Evolutionary conservation across 2,888 invertebrate species (phyloP).

Genomic region (Meloe dianella): DNA sequence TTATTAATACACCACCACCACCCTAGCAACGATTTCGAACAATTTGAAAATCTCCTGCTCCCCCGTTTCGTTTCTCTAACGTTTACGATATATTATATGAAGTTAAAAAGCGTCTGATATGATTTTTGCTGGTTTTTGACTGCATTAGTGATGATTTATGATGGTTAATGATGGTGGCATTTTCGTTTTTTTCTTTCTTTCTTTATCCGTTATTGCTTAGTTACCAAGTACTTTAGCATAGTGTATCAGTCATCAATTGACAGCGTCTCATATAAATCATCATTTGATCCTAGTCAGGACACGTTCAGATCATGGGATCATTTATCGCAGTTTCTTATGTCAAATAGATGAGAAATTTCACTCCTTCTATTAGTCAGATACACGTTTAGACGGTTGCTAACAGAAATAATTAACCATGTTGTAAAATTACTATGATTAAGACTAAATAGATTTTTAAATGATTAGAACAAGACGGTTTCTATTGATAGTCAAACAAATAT

Average conservation of each 20-base stretch:
- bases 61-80: background rate
- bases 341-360: conserved; percentile 23
- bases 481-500: background rate
- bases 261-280: conserved; percentile 57
- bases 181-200: conserved; percentile 37
- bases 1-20: background rate
- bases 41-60: background rate
- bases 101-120: conserved; percentile 55
- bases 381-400: conserved; percentile 11
- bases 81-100: conserved; percentile 33
- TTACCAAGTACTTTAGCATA: conserved; percentile 55
- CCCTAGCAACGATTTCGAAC: background rate
- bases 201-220: conserved; percentile 53
- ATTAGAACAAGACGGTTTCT: background rate
- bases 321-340: conserved; percentile 50
- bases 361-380: background rate
- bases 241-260: conserved; percentile 56
- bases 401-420: conserved; percentile 21
- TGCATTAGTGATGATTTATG: conserved; percentile 59
- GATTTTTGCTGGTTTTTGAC: conserved; percentile 56
- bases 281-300: conserved; percentile 53
- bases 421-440: conserved; percentile 2
- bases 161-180: conserved; percentile 32
- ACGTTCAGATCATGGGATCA: conserved; percentile 50
- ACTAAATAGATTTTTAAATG: background rate